Base-by-base conservation (phyloP, 2,797 vertebrate species). In the Arctocebus calabarensis region DNA sequence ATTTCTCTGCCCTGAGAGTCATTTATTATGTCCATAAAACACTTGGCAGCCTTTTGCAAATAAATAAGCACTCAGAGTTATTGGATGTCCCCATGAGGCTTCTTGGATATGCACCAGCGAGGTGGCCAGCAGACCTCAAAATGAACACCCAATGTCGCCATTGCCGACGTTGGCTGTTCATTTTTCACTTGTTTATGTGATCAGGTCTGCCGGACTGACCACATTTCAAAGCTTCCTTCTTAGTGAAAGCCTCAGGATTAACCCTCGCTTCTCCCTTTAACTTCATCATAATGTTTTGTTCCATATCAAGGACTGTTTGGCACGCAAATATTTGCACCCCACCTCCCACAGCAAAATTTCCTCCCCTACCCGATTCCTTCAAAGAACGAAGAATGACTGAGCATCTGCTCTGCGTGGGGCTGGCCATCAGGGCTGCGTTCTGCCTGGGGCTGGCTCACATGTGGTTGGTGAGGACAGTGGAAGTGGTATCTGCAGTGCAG, bases 131-230 rank as follows among this genome's bases (percentile, higher is more conserved):
- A 37, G 81, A 89, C 34, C 79, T 71, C 0, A 0, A n/a, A n/a
- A n/a, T n/a, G n/a, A n/a, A n/a, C n/a, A n/a, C n/a, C n/a, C n/a
- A n/a, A n/a, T n/a, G n/a, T n/a, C n/a, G 59, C 74, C 68, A 32
- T 74, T 91, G 66, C 79, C 32, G 29, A 57, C 40, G 19, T 0
- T 0, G 52, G 62, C 83, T 83, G 68, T 85, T 91, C 64, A 78
- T 73, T 90, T 95, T 68, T 78, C 77, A 79, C 55, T 90, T 64
- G 62, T 52, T 91, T 59, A 52, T 85, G 84, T 88, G 87, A 91
- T 70, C 62, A 87, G 84, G 71, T 83, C 84, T 43, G n/a, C 71
- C 84, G 45, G 75, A 37, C 57, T 91, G 61, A 43, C 29, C 12
- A 32, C 37, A 64, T 91, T 88, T 82, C 32, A 84, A 64, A 55